Percentiles rank a stretch among this genome's conserved stretches.
Conservation (phyloP, 2,113 vertebrate species). For the Aythya baeri region DNA sequence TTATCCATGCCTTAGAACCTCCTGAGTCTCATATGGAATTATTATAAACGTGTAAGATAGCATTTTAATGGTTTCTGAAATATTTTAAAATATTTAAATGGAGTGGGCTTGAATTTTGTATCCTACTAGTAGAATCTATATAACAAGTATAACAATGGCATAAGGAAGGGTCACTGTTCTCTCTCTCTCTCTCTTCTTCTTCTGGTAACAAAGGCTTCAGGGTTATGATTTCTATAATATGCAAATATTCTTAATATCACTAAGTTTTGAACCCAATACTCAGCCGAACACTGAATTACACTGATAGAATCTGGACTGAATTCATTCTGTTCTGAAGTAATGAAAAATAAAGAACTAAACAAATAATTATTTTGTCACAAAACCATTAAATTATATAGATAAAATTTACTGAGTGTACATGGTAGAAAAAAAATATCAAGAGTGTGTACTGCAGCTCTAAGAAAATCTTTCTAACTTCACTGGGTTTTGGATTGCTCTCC, state of each 20-base stretch:
- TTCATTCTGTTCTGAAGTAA: background rate
- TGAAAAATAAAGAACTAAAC: background rate
- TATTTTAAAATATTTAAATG: background rate
- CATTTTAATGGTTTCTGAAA: background rate
- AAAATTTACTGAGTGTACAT: background rate
- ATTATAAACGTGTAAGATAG: background rate
- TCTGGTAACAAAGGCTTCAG: background rate
- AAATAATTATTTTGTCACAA: background rate
- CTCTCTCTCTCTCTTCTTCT: background rate
- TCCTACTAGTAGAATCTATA: background rate
- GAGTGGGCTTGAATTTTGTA: background rate
- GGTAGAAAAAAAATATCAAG: background rate
- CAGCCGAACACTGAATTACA: background rate
- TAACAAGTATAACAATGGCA: background rate
- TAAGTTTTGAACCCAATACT: background rate
- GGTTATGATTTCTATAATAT: background rate
- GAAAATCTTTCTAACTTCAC: background rate
- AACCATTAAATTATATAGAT: background rate
- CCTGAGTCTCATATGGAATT: accelerated
- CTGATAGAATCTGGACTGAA: background rate
- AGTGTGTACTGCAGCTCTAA: background rate
- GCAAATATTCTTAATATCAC: background rate
- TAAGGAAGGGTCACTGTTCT: background rate
- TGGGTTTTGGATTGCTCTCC: background rate
- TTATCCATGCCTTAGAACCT: background rate